Conservation (phyloP, 2,888 invertebrate species). For the Diplolepis rosae region DNA sequence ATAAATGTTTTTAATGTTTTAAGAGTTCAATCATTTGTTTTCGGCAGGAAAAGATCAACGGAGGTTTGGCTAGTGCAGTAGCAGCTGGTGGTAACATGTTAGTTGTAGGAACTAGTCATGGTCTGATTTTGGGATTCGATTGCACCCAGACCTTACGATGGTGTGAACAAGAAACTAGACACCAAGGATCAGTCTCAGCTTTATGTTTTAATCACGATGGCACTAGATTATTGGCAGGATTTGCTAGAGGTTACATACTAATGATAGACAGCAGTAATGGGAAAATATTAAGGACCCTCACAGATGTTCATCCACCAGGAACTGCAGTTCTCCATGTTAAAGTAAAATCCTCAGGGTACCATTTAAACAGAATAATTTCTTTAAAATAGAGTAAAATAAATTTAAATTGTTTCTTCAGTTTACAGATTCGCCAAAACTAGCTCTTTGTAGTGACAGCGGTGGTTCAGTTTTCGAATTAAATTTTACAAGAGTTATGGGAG, state of each 20-base stretch:
- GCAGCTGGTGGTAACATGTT: conserved; percentile 85
- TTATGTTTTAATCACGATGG: conserved; percentile 92
- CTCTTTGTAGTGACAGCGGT: conserved; percentile 91
- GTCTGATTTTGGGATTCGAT: conserved; percentile 91
- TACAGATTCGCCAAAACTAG: conserved; percentile 83
- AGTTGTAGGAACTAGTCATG: conserved; percentile 96
- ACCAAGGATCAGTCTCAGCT: conserved; percentile 87
- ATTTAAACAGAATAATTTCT: no score
- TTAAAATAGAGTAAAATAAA: no score
- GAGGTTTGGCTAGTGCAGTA: conserved; percentile 90
- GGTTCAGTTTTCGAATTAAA: conserved; percentile 96
- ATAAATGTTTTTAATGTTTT: no score
- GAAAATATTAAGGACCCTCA: conserved; percentile 82
- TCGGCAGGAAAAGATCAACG: conserved; percentile 88
- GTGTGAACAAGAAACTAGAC: conserved; percentile 85
- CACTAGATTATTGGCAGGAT: conserved; percentile 87
- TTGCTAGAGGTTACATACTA: conserved; percentile 87
- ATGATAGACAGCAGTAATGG: conserved; percentile 92
- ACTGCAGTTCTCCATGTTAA: conserved; percentile 86
- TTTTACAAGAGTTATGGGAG: conserved; percentile 91
- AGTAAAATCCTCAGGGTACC: conserved; percentile 73
- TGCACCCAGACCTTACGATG: conserved; percentile 90
- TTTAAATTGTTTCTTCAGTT: conserved; percentile 73
- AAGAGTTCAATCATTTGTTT: no score
- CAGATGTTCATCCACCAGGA: conserved; percentile 89